Base-by-base conservation (phyloP, 2,888 invertebrate species). In the Drosophila quinaria region DNA sequence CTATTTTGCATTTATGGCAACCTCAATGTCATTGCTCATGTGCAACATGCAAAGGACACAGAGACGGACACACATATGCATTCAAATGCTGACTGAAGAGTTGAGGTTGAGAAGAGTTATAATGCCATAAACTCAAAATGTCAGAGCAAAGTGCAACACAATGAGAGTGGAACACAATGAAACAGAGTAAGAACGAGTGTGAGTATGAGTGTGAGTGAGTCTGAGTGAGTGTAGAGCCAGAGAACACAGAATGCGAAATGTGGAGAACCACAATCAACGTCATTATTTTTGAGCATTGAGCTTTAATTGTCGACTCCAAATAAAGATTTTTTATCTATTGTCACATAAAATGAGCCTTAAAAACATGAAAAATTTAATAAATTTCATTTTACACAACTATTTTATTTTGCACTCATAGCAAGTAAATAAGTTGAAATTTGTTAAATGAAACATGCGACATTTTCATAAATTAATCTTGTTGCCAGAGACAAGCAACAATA, bases 91-190 rank as follows among this genome's bases (percentile, higher is more conserved):
- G 52, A 47, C 10, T 51, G 37, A 25, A 17, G 17, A 15, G 54
- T 10, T 11, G 6, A 41, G 49, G 19, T 15, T 41, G 31, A 41
- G n/a, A 63, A 51, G 79, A 72, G 74, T 60, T 58, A 81, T 87
- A 87, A 89, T 89, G 85, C 81, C 81, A 87, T 89, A 79, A 87
- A 84, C 87, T 81, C 71, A 77, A 81, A 85, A 84, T 81, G 87
- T 87, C 87, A 85, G 74, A 70, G 81, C 74, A 89, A 75, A 89
- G 85, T 74, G 87, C 85, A 84, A 59, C 22, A 22, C 22, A 25
- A 58, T 15, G 39, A 15, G 56, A 19, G 46, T 13, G 22, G 4
- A 22, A 22, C 4, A 22, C 0, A 25, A 58, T 15, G 39, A 15
- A 37, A 13, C 44, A 54, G 56, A 19, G 46, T 13, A 41, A 47